These are phyloP conservation scores for Junco hyemalis DNA, from an alignment of 2,113 vertebrate species.

Conservation along the genomic window DNA sequence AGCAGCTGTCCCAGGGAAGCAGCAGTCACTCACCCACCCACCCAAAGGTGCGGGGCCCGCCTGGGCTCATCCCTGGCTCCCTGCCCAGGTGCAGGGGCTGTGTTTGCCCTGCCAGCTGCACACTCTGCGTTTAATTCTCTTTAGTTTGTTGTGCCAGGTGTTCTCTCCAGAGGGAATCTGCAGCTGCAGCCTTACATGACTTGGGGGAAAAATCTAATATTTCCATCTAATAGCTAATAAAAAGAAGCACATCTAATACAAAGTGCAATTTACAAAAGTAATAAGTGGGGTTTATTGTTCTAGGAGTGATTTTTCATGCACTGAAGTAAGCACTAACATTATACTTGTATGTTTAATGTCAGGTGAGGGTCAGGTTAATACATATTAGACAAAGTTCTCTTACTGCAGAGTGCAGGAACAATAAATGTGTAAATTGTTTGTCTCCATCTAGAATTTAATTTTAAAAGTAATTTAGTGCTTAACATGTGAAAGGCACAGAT, in stretches of 20 bases:
- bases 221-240: no score
- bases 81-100: not conserved
- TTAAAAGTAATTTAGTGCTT: not conserved
- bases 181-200: not conserved
- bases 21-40: not conserved
- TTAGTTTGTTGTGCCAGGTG: not conserved
- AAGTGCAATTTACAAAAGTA: not conserved
- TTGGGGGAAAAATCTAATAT: rapidly evolving
- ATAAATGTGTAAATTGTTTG: not conserved
- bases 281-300: not conserved
- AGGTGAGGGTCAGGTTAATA: not conserved
- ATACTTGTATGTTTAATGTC: not conserved
- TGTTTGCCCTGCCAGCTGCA: not conserved
- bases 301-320: not conserved
- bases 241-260: rapidly evolving
- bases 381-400: not conserved
- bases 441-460: not conserved
- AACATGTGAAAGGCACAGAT: rapidly evolving
- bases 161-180: not conserved
- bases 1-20: constrained; percentile 49
- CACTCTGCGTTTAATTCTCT: not conserved
- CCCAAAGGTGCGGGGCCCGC: not conserved
- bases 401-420: not conserved
- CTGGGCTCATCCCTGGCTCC: not conserved
- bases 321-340: not conserved